Evolutionary conservation across 2,113 vertebrate species (phyloP).

Genomic region (Leptodactylus fuscus): DNA sequence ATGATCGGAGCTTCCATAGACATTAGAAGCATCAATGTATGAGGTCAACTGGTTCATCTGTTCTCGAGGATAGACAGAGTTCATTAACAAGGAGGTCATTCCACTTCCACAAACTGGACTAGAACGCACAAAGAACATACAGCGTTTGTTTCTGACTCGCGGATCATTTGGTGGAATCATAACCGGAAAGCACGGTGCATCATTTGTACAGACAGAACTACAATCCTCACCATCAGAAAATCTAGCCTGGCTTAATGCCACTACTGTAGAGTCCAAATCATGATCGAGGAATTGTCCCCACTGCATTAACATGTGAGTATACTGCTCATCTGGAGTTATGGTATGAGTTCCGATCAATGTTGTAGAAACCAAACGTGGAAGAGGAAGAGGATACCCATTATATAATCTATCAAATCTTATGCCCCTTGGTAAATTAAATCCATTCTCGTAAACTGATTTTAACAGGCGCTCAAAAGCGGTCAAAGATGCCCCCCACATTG

Average conservation of each 20-base stretch:
- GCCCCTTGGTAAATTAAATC: constrained; percentile 93
- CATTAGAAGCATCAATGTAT: constrained; percentile 94
- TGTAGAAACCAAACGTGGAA: constrained; percentile 92
- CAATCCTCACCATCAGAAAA: constrained; percentile 96
- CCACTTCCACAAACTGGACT: constrained; percentile 97
- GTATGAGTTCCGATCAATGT: constrained; percentile 89
- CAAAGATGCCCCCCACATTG: constrained; percentile 97
- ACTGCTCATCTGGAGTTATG: constrained; percentile 88
- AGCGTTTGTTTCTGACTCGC: constrained; percentile 82
- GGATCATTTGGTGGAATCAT: constrained; percentile 89
- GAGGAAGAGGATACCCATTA: constrained; percentile 83
- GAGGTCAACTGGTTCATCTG: constrained; percentile 98
- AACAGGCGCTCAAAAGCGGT: constrained; percentile 95
- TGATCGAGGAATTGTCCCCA: constrained; percentile 99
- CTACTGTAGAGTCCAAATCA: constrained; percentile 92
- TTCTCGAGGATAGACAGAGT: constrained; percentile 94
- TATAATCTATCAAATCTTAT: constrained; percentile 75
- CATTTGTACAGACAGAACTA: constrained; percentile 87
- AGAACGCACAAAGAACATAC: constrained; percentile 98
- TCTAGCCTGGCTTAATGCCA: constrained; percentile 91
- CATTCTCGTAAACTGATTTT: constrained; percentile 95
- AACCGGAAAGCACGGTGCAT: constrained; percentile 94
- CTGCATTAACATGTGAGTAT: constrained; percentile 98
- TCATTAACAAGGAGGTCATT: constrained; percentile 98
- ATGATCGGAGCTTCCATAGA: constrained; percentile 90